Conservation (phyloP, 2,113 vertebrate species). For the Dicentrarchus labrax region DNA sequence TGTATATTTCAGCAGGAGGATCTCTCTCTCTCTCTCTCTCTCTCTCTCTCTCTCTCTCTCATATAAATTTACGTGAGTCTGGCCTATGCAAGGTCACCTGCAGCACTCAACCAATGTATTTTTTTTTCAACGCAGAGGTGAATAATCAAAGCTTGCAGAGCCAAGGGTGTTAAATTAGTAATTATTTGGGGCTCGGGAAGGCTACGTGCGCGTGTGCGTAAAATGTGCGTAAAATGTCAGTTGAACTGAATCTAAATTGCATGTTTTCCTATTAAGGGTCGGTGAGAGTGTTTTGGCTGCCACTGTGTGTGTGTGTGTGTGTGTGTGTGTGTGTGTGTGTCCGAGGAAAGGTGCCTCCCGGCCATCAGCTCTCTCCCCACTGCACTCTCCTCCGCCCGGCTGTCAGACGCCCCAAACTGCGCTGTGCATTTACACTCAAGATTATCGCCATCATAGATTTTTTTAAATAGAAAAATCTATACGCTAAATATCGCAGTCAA, state of each 20-base stretch:
- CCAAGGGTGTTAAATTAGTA: slow-evolving; percentile 63
- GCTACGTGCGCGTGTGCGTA: slow-evolving; percentile 42
- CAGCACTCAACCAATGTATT: slow-evolving; percentile 42
- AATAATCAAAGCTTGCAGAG: slow-evolving; percentile 58
- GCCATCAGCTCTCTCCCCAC: slow-evolving; percentile 17
- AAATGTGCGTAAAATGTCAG: slow-evolving; percentile 69
- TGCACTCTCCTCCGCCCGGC: slow-evolving; percentile 18
- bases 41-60: slow-evolving; percentile 48
- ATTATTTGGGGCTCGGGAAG: slow-evolving; percentile 40
- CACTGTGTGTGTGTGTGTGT: slow-evolving; percentile 4
- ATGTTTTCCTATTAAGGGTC: slow-evolving; percentile 18
- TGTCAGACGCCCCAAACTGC: slow-evolving; percentile 65
- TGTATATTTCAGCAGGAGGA: slow-evolving; percentile 83
- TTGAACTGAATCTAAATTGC: slow-evolving; percentile 45
- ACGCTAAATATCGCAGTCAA: slow-evolving; percentile 87
- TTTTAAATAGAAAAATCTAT: slow-evolving; percentile 88
- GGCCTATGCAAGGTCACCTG: slow-evolving; percentile 74
- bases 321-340: slow-evolving; percentile 26
- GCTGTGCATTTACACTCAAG: slow-evolving; percentile 79
- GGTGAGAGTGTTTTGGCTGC: slow-evolving; percentile 6
- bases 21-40: slow-evolving; percentile 56
- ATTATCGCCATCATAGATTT: slow-evolving; percentile 85
- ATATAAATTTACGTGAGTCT: slow-evolving; percentile 56
- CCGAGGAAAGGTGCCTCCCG: slow-evolving; percentile 41
- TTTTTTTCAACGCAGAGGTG: slow-evolving; percentile 23